These are phyloP conservation scores for Holothuria glaberrima DNA, from an alignment of 35 echinoderm and acorn worm species.

Conservation along the genomic window DNA sequence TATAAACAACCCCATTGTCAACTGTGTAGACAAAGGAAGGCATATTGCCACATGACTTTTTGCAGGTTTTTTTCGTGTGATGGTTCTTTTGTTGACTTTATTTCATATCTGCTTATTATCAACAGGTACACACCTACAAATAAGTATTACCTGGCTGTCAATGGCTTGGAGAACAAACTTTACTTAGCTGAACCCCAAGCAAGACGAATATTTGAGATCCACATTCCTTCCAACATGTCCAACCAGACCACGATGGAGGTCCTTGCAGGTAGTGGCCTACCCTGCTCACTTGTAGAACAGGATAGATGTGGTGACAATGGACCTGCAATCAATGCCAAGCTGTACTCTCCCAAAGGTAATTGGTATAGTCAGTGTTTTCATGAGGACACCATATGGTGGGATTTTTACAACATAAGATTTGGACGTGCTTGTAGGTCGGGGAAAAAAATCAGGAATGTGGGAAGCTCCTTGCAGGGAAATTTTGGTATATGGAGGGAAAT, in stretches of 20 bases:
- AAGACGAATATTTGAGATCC: constrained; percentile 70
- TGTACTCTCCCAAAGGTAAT: constrained; percentile 89
- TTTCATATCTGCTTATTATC: not conserved
- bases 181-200: constrained; percentile 91
- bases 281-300: constrained; percentile 72
- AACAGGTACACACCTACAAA: constrained; percentile 63
- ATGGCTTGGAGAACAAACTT: constrained; percentile 69
- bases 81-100: not conserved
- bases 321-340: constrained; percentile 76
- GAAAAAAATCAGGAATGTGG: too few species aligned
- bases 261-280: constrained; percentile 78
- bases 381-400: too few species aligned
- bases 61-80: too few species aligned
- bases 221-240: constrained; percentile 25
- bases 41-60: not conserved
- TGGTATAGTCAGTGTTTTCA: too few species aligned
- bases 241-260: constrained; percentile 64
- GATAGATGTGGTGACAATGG: constrained; percentile 90
- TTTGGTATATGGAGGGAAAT: too few species aligned
- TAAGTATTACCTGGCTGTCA: constrained; percentile 94
- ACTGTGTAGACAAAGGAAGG: too few species aligned
- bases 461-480: too few species aligned
- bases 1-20: too few species aligned
- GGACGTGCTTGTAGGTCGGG: too few species aligned
- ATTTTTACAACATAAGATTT: too few species aligned